phyloP scores from a whole-genome alignment of 2,113 vertebrate species.

The Aphyosemion australe region DNA sequence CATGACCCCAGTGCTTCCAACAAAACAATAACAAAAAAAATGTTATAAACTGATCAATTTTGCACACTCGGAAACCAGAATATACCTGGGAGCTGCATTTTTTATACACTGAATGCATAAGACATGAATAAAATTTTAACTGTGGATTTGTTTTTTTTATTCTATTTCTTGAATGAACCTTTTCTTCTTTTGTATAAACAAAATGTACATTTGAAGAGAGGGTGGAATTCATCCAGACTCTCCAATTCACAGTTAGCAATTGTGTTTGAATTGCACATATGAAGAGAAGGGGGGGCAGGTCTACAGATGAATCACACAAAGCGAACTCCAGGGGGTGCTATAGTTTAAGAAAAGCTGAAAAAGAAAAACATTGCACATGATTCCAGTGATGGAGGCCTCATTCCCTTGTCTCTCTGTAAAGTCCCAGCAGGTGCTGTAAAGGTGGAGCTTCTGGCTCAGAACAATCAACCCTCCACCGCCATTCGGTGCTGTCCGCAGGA shows the following conservation, averaged over 20 bases:
- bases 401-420: conserved; percentile 28
- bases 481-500: conserved; percentile 11
- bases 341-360: conserved; percentile 50
- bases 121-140: conserved; percentile 51
- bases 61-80: conserved; percentile 39
- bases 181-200: conserved; percentile 71
- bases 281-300: conserved; percentile 28
- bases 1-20: conserved; percentile 39
- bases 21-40: conserved; percentile 34
- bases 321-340: conserved; percentile 64
- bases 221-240: conserved; percentile 43
- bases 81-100: conserved; percentile 48
- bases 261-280: conserved; percentile 54
- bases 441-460: conserved; percentile 40
- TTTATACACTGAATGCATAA: conserved; percentile 33
- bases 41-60: conserved; percentile 12
- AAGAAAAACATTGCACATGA: conserved; percentile 67
- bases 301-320: conserved; percentile 52
- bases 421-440: conserved; percentile 45
- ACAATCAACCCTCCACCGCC: conserved; percentile 29
- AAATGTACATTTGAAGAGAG: conserved; percentile 75
- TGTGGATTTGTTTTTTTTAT: neutral
- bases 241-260: conserved; percentile 80
- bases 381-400: conserved; percentile 37
- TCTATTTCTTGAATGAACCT: conserved; percentile 37